Conservation (phyloP, 1,140 invertebrate genomes). For the Diachasma alloeum region DNA sequence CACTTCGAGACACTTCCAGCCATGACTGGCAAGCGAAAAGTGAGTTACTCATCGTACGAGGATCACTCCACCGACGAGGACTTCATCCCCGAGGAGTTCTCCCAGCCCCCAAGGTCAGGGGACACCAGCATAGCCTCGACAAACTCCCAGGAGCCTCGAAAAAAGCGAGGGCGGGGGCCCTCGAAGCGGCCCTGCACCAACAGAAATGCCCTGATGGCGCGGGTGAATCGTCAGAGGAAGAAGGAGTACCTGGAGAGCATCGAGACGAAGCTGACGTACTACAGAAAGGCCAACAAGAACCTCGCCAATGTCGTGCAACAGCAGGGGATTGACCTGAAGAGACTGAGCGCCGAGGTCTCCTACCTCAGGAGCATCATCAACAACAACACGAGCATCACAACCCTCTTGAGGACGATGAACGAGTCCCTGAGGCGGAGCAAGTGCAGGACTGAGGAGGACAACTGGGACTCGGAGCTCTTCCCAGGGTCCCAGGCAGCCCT, state of each 20-base stretch:
- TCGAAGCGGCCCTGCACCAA: constrained; percentile 57
- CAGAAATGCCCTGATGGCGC: constrained; percentile 68
- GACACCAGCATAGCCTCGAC: too few relatives aligned
- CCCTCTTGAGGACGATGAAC: constrained; percentile 61
- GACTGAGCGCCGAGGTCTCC: constrained; percentile 62
- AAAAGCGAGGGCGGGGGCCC: constrained; percentile 44
- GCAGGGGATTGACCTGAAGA: constrained; percentile 59
- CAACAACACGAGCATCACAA: constrained; percentile 63
- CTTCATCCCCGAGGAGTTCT: neutral
- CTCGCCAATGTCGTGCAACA: constrained; percentile 60
- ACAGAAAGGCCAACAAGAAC: constrained; percentile 62
- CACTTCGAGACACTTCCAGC: too few relatives aligned
- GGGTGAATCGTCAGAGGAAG: constrained; percentile 69
- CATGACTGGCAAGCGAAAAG: neutral
- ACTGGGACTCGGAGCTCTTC: constrained; percentile 11
- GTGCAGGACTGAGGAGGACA: neutral
- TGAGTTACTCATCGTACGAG: neutral
- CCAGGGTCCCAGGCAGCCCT: too few relatives aligned
- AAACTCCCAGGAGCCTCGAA: too few relatives aligned
- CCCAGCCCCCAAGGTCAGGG: too few relatives aligned
- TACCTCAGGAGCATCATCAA: constrained; percentile 66
- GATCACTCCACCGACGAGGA: neutral
- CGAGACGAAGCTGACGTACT: constrained; percentile 61
- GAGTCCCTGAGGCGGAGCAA: constrained; percentile 23
- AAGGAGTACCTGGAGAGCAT: constrained; percentile 68